Percentiles rank a stretch among this genome's conserved stretches.
Evolutionary conservation across 2,113 vertebrate species (phyloP).

Genomic region (Gopherus evgoodei): DNA sequence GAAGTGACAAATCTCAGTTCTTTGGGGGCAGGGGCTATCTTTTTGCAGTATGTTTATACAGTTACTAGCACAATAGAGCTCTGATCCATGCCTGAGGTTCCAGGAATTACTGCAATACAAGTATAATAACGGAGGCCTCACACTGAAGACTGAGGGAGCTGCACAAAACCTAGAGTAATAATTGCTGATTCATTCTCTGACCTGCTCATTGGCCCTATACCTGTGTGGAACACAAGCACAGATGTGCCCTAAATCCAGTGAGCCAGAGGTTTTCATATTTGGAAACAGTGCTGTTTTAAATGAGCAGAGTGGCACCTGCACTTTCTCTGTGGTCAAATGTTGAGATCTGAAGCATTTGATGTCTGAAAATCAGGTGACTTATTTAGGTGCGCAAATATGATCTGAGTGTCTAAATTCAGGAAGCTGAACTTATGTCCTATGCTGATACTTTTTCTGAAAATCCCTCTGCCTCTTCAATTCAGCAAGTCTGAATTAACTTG

Average conservation of each 20-base stretch:
- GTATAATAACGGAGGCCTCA: not conserved
- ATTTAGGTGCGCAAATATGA: not conserved
- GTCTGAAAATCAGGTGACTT: not conserved
- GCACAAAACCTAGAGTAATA: fast-evolving
- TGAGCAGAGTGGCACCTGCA: not conserved
- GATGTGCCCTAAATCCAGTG: not conserved
- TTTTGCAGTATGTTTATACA: not conserved
- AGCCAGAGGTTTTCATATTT: not conserved
- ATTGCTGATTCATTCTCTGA: not conserved
- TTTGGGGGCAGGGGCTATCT: not conserved
- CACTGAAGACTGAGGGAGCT: not conserved
- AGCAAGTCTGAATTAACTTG: not conserved
- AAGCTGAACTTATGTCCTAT: not conserved
- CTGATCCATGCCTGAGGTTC: not conserved
- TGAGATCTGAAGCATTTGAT: not conserved
- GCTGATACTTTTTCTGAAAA: not conserved
- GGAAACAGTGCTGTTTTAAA: not conserved
- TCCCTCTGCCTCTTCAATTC: not conserved
- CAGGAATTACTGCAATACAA: not conserved
- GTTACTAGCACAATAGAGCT: not conserved
- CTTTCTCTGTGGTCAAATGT: not conserved
- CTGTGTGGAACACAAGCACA: not conserved
- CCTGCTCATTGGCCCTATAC: not conserved
- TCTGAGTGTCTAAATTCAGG: not conserved
- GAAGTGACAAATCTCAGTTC: not conserved